Evolutionary conservation across 2,113 vertebrate species (phyloP).

Genomic region (Scomber japonicus): DNA sequence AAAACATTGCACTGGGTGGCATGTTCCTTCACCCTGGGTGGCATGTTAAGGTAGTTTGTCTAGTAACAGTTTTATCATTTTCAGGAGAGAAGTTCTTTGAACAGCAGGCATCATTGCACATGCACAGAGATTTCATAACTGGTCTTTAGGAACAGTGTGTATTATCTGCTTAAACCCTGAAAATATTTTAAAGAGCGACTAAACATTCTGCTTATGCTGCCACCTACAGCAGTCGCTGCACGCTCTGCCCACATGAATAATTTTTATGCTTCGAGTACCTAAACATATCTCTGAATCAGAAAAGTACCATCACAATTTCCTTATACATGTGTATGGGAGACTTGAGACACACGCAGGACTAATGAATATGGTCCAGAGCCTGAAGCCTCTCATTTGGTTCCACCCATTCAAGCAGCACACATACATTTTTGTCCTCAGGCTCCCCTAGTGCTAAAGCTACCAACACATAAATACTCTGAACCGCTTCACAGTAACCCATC

Average conservation of each 20-base stretch:
- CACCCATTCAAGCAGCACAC: slow-evolving; percentile 36
- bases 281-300: slow-evolving; percentile 8
- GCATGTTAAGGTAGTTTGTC: too few relatives aligned
- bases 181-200: too few relatives aligned
- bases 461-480: slow-evolving; percentile 65
- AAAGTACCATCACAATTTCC: background rate
- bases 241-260: background rate
- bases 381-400: slow-evolving; percentile 52
- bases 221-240: background rate
- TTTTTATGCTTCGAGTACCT: background rate
- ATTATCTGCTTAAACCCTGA: too few relatives aligned
- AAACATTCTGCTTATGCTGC: background rate
- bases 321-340: slow-evolving; percentile 2
- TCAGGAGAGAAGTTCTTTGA: too few relatives aligned
- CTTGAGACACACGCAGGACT: slow-evolving; percentile 33
- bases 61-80: too few relatives aligned
- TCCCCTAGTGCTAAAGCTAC: slow-evolving; percentile 15
- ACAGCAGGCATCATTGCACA: too few relatives aligned
- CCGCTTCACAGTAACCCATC: slow-evolving; percentile 58
- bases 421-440: slow-evolving; percentile 43
- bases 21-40: too few relatives aligned
- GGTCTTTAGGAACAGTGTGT: background rate
- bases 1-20: too few relatives aligned
- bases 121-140: too few relatives aligned
- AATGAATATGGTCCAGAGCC: slow-evolving; percentile 43